phyloP scores from a whole-genome alignment of 1,140 invertebrate species.

The Formica selysi region DNA sequence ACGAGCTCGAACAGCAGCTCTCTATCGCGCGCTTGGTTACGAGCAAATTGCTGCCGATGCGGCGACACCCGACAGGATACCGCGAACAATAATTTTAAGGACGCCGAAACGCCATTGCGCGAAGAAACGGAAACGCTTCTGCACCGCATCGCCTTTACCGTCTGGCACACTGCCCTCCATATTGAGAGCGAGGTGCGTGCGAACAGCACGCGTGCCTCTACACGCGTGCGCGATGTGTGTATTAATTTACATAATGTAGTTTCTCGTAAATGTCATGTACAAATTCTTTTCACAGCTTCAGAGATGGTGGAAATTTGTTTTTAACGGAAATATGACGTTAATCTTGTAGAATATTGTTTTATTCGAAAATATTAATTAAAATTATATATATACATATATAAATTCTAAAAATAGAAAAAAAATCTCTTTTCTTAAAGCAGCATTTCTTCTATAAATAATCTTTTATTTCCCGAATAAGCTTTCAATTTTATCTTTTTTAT shows the following conservation, averaged over 20 bases:
- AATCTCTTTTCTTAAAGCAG: not conserved
- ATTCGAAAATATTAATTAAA: not conserved
- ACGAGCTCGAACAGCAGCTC: conserved; percentile 79
- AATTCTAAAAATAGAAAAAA: not conserved
- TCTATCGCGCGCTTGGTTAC: conserved; percentile 78
- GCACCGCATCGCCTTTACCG: conserved; percentile 88
- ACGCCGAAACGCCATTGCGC: conserved; percentile 70
- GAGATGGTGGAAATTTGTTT: not conserved
- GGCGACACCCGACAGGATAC: conserved; percentile 75
- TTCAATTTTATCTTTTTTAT: not conserved
- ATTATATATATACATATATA: not conserved
- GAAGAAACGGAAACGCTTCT: conserved; percentile 85
- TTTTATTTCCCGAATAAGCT: not conserved
- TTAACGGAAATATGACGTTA: not conserved
- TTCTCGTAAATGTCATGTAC: not conserved
- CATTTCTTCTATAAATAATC: not conserved
- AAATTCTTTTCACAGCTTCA: not conserved
- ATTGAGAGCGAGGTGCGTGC: conserved; percentile 86
- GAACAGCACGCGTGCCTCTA: not conserved
- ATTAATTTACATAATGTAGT: not conserved
- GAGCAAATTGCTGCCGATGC: conserved; percentile 81
- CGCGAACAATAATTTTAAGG: conserved; percentile 79
- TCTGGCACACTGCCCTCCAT: conserved; percentile 89
- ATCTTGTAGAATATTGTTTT: not conserved
- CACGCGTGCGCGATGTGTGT: not conserved